A percentile compares a stretch with the other conserved stretches of the same genome.
These are phyloP conservation scores for Xenentodon cancila DNA, from an alignment of 2,797 vertebrate species.

Conservation along the genomic window DNA sequence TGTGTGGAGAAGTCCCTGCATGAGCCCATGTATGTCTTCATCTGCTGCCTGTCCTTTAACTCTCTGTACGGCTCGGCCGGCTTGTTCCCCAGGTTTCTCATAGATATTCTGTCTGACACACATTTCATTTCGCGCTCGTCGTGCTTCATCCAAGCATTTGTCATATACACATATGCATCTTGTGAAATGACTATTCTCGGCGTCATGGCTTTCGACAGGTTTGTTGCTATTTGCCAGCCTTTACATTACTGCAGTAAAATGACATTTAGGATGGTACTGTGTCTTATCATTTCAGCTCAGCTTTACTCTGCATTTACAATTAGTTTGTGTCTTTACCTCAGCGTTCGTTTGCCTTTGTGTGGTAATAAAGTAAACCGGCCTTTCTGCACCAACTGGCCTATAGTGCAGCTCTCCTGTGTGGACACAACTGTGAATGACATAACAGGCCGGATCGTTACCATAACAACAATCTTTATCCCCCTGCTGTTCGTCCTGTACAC, in stretches of 20 bases:
- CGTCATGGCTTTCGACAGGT: slow-evolving; percentile 58
- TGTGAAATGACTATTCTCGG: slow-evolving; percentile 37
- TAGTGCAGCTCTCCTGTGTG: slow-evolving; percentile 33
- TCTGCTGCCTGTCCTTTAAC: slow-evolving; percentile 50
- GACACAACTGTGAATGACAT: no score
- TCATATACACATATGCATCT: slow-evolving; percentile 34
- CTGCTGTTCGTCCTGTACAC: no score
- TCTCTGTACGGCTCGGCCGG: slow-evolving; percentile 50
- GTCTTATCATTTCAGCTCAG: neutral
- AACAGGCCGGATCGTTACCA: no score
- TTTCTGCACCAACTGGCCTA: slow-evolving; percentile 19
- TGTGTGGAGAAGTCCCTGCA: slow-evolving; percentile 44
- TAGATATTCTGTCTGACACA: slow-evolving; percentile 51
- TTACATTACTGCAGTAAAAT: slow-evolving; percentile 54
- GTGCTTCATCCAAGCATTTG: slow-evolving; percentile 48
- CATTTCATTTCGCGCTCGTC: slow-evolving; percentile 38
- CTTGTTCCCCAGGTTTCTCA: slow-evolving; percentile 59
- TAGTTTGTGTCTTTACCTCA: neutral
- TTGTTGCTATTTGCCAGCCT: slow-evolving; percentile 53
- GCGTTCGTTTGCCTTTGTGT: slow-evolving; percentile 10
- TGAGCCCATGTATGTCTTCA: slow-evolving; percentile 58
- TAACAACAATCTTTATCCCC: no score
- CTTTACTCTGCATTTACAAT: slow-evolving; percentile 5
- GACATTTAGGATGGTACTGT: neutral
- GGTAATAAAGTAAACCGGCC: neutral